Conservation (phyloP, 2,113 vertebrate genomes). For the Chloropsis hardwickii region DNA sequence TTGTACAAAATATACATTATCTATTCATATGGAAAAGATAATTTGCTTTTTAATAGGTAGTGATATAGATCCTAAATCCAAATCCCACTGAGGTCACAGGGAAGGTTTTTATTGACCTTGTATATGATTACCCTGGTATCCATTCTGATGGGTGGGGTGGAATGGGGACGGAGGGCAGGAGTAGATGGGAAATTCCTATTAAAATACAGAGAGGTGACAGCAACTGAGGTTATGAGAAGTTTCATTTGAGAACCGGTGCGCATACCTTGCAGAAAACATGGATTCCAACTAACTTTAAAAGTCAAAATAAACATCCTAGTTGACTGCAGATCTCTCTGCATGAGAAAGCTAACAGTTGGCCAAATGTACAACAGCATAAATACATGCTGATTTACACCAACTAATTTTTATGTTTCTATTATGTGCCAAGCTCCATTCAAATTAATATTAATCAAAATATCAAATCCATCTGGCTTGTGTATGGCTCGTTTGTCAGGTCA, state of each 20-base stretch:
- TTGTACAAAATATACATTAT: not conserved
- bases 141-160: constrained; percentile 7
- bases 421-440: not conserved
- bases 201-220: constrained; percentile 41
- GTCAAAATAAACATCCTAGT: not conserved
- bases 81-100: not conserved
- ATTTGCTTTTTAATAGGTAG: not conserved
- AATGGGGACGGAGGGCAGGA: not conserved
- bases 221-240: constrained; percentile 5
- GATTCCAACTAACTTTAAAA: not conserved
- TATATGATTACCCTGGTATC: constrained; percentile 5
- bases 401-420: not conserved
- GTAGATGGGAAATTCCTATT: constrained; percentile 23
- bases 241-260: not conserved
- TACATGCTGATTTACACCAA: not conserved
- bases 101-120: not conserved
- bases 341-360: not conserved
- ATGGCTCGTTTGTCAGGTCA: not conserved
- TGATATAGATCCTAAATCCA: not conserved
- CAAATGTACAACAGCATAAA: not conserved
- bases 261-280: not conserved
- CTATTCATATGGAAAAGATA: not conserved
- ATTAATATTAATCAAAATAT: not conserved
- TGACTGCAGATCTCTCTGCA: not conserved
- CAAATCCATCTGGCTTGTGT: not conserved